Evolutionary conservation across 1,140 invertebrate genomes (phyloP), one percentile per base, ranked within the genome.

Genomic region (Leptestheria dahalacensis): DNA sequence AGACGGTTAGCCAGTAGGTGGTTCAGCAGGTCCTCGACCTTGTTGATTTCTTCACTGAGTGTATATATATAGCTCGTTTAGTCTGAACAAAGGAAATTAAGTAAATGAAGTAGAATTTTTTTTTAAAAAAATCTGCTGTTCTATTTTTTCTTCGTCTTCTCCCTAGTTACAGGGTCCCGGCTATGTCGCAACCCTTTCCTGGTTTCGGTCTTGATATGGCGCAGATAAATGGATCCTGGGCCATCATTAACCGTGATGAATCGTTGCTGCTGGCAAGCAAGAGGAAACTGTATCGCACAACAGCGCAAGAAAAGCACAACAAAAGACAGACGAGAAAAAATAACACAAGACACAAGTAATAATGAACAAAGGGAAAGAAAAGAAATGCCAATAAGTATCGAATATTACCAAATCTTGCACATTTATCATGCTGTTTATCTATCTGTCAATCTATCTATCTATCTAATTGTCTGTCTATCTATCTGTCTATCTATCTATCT

Each of bases 391-490:
- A 48, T 21, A 3, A 48, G 48, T 18, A 48, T 48, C 48, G 48
- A 4, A 24, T 9, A 51, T 18, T 3, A 52, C 28, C 50, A 52
- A 23, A 52, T 23, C 50, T 23, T 52, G 49, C 23, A 23, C 25
- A 26, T 52, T 52, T 26, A 10, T 88, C 86, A 86, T 91, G 88
- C 84, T 89, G n/a, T n/a, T n/a, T n/a, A n/a, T n/a, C n/a, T n/a
- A n/a, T n/a, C n/a, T n/a, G n/a, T n/a, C n/a, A n/a, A n/a, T n/a
- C n/a, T n/a, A n/a, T n/a, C n/a, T n/a, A n/a, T n/a, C n/a, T n/a
- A n/a, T n/a, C n/a, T n/a, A n/a, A n/a, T n/a, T n/a, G n/a, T n/a
- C n/a, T n/a, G n/a, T n/a, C n/a, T n/a, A n/a, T n/a, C n/a, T n/a
- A n/a, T n/a, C n/a, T n/a, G n/a, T n/a, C n/a, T n/a, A n/a, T n/a